phyloP scores from a whole-genome alignment of 1,140 invertebrate genomes.

The Prorops nasuta region DNA sequence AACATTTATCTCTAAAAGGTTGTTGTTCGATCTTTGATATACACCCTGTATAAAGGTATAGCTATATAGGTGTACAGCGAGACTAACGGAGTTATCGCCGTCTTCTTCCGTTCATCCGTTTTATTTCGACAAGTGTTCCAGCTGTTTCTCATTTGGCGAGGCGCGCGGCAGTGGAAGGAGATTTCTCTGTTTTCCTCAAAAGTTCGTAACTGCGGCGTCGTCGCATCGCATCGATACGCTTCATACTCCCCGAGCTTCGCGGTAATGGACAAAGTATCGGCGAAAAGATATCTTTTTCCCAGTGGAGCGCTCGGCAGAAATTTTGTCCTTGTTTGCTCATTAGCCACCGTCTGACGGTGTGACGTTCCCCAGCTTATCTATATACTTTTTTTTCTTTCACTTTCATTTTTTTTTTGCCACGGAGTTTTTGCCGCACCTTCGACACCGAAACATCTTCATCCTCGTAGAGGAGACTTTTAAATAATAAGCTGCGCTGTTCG shows the following conservation, averaged over 20 bases:
- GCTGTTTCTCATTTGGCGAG: slow-evolving; percentile 13
- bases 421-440: background rate
- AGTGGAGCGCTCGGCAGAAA: no score
- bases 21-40: no score
- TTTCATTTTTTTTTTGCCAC: slow-evolving; percentile 1
- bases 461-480: no score
- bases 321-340: background rate
- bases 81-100: no score
- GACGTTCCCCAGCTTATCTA: no score
- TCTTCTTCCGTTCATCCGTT: slow-evolving; percentile 10
- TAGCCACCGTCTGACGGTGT: background rate
- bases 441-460: no score
- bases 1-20: no score
- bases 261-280: slow-evolving; percentile 15
- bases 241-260: slow-evolving; percentile 8
- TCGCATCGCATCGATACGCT: slow-evolving; percentile 17
- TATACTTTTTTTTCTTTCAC: slow-evolving; percentile 1
- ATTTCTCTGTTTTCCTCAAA: slow-evolving; percentile 10
- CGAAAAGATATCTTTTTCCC: no score
- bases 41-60: no score
- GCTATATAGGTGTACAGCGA: no score
- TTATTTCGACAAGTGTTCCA: slow-evolving; percentile 2
- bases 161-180: slow-evolving; percentile 10
- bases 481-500: no score
- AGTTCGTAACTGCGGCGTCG: slow-evolving; percentile 8